Base-by-base conservation (phyloP, 2,797 vertebrate species). In the Moxostoma hubbsi region DNA sequence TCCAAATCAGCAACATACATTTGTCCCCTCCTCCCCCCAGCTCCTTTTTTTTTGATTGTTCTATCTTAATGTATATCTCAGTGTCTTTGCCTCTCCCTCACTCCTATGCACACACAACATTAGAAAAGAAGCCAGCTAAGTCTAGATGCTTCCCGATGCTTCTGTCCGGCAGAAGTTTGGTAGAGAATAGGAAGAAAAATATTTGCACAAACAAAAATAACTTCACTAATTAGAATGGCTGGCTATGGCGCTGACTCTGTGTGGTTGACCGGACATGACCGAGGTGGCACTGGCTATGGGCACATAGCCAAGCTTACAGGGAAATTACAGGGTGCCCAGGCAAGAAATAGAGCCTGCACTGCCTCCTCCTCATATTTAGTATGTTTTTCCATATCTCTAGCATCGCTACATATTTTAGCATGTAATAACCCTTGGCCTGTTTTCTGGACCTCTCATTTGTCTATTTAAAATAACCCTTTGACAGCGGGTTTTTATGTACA, bases 151-250 rank as follows among this genome's bases (percentile, higher is more conserved):
- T 90, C 85, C 85, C 83, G 87, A 90, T 88, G 87, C 88, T 90
- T 91, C 24, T 24, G 24, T 24, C 24, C 88, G 75, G 71, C 85
- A 72, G 54, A 77, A 24, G 1, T 82, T 75, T 72, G 77, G 61
- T 61, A 18, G 72, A 73, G 62, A 67, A 83, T 82, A 86, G 87
- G 83, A 83, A 87, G 90, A 88, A 81, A 75, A 81, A 65, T 79
- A 65, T 51, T 65, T 13, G 13, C 51, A 58, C 73, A 80, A 82
- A 77, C 81, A 70, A 92, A 93, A 93, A 94, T 94, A 93, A 90
- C 88, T 81, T 77, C 88, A 90, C 90, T 91, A 93, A 94, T 94
- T 91, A 90, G 90, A 89, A 88, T 90, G 90, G 88, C 87, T 85
- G 82, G 87, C 87, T 87, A 85, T 85, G 87, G 85, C 86, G 24